These are phyloP conservation scores for Xiphorhynchus erythropygius DNA, from an alignment of 2,797 vertebrate genomes.

Conservation along the genomic window DNA sequence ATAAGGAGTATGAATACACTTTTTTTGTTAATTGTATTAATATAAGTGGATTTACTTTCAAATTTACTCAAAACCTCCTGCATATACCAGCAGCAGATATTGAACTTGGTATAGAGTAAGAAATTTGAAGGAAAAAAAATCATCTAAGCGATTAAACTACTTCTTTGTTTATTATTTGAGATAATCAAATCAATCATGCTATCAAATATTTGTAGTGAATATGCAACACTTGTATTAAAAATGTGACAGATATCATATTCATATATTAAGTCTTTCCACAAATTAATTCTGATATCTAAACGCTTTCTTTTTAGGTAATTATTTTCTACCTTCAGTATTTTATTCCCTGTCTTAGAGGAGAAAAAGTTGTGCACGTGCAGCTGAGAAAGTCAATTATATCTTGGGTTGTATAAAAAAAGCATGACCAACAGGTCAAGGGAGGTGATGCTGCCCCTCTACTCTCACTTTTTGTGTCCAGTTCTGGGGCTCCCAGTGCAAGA, in stretches of 20 bases:
- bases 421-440: rapidly evolving
- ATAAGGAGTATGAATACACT: background rate
- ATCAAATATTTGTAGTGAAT: background rate
- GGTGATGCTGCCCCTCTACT: rapidly evolving
- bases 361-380: background rate
- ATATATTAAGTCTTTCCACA: background rate
- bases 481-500: rapidly evolving
- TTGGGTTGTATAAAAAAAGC: background rate
- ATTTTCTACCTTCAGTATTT: background rate
- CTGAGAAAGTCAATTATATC: rapidly evolving
- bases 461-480: rapidly evolving
- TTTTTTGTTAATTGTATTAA: background rate
- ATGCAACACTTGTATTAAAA: background rate
- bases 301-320: background rate
- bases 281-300: background rate
- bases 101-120: background rate
- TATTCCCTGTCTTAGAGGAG: background rate
- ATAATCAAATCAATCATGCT: background rate
- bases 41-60: background rate
- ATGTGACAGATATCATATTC: background rate
- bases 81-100: background rate
- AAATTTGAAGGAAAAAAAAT: background rate
- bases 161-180: background rate
- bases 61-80: background rate
- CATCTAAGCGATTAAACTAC: background rate